phyloP scores from a whole-genome alignment of 2,113 vertebrate species.

The Bettongia penicillata region DNA sequence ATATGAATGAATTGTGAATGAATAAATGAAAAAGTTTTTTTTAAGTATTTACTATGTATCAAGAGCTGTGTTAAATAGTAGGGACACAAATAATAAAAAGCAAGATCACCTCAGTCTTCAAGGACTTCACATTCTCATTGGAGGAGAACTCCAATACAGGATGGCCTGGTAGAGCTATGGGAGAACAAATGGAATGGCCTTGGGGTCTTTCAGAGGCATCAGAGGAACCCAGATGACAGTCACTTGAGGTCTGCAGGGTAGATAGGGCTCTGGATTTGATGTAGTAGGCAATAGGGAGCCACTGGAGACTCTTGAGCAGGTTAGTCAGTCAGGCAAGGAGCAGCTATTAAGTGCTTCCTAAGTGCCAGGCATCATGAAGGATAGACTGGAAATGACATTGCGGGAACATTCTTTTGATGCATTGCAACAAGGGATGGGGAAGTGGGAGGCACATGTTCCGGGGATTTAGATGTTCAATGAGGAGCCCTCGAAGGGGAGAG shows the following conservation, averaged over 20 bases:
- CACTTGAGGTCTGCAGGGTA: not conserved
- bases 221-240: too few species aligned
- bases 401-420: not conserved
- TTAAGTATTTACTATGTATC: not conserved
- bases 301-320: not conserved
- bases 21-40: not conserved
- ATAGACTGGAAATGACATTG: not conserved
- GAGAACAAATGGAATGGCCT: too few species aligned
- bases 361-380: not conserved
- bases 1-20: not conserved
- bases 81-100: not conserved
- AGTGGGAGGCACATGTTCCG: not conserved
- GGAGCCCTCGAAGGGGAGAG: not conserved
- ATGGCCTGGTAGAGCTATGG: too few species aligned
- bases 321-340: not conserved
- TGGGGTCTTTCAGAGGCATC: too few species aligned
- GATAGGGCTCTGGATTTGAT: not conserved
- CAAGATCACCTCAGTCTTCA: not conserved
- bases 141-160: too few species aligned
- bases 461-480: not conserved
- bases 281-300: not conserved
- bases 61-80: not conserved
- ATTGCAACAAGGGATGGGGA: not conserved
- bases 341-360: not conserved
- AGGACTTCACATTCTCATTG: too few species aligned